Conservation (phyloP, 2,888 invertebrate species). For the Diadegma fenestrale region DNA sequence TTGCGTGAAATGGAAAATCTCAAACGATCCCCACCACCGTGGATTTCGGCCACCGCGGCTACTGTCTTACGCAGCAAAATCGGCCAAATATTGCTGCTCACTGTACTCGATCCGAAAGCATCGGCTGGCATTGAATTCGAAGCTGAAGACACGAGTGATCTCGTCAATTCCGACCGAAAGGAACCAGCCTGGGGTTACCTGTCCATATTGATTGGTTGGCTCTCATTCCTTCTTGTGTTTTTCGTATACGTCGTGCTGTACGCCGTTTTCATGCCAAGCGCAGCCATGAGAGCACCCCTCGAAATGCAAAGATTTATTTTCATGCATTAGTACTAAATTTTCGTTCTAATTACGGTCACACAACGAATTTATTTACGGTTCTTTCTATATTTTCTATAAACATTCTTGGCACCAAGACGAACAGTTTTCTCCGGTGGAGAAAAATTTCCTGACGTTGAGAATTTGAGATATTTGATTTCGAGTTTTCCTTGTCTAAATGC, state of each 20-base stretch:
- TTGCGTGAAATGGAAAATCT: constrained; percentile 73
- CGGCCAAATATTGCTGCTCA: constrained; percentile 77
- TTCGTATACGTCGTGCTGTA: constrained; percentile 76
- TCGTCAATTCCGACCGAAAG: constrained; percentile 66
- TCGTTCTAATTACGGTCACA: not conserved
- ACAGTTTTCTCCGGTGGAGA: too few relatives aligned
- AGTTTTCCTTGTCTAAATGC: too few relatives aligned
- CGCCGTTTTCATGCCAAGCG: constrained; percentile 63
- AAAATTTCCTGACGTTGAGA: too few relatives aligned
- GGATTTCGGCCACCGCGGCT: constrained; percentile 72
- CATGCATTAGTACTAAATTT: not conserved
- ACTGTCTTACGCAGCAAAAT: constrained; percentile 75
- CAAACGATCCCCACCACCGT: constrained; percentile 73
- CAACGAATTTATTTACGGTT: too few relatives aligned
- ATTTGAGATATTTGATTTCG: too few relatives aligned
- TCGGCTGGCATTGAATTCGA: constrained; percentile 75
- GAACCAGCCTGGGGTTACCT: constrained; percentile 77
- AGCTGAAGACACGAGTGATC: constrained; percentile 75
- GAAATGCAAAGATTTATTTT: not conserved
- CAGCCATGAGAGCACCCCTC: constrained; percentile 16
- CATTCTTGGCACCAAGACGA: too few relatives aligned
- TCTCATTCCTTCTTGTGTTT: constrained; percentile 73
- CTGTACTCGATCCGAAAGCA: constrained; percentile 78
- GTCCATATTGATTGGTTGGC: constrained; percentile 76
- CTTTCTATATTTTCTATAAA: too few relatives aligned